Conservation (phyloP, 1,140 invertebrate genomes). For the Camponotus pennsylvanicus region DNA sequence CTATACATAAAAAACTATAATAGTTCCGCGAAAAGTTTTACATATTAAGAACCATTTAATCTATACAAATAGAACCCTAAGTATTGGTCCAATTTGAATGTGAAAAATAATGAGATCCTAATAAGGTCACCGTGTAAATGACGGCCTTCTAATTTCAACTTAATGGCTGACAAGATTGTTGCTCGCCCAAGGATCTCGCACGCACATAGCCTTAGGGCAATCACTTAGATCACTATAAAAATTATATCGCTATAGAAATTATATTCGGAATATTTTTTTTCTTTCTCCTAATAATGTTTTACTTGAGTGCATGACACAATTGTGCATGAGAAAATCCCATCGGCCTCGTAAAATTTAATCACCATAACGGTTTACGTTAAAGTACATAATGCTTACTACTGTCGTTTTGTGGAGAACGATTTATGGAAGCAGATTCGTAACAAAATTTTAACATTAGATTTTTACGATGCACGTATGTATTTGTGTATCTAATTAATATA, state of each 20-base stretch:
- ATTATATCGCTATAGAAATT: conserved; percentile 37
- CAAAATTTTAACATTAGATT: conserved; percentile 4
- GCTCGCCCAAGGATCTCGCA: conserved; percentile 29
- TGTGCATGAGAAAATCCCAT: conserved; percentile 4
- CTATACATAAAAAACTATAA: not conserved
- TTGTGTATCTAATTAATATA: not conserved
- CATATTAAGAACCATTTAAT: conserved; percentile 5
- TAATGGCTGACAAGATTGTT: conserved; percentile 39
- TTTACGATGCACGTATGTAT: not conserved
- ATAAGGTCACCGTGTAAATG: conserved; percentile 26
- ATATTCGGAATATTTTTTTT: conserved; percentile 35
- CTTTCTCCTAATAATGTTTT: not conserved
- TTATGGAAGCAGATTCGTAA: not conserved
- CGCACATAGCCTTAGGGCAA: conserved; percentile 17
- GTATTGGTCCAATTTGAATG: conserved; percentile 1
- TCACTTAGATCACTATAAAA: conserved; percentile 20
- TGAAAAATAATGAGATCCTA: conserved; percentile 36
- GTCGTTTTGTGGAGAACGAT: not conserved
- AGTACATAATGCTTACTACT: conserved; percentile 4
- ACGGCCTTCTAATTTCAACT: conserved; percentile 48
- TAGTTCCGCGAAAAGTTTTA: conserved; percentile 2
- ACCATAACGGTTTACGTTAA: conserved; percentile 1
- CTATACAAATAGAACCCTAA: not conserved
- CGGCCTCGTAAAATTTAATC: conserved; percentile 44
- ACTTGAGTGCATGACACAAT: not conserved